Percentiles rank a stretch among this genome's conserved stretches.
phyloP scores from a whole-genome alignment of 2,797 vertebrate species.

The Amblyopsis hoosieri region DNA sequence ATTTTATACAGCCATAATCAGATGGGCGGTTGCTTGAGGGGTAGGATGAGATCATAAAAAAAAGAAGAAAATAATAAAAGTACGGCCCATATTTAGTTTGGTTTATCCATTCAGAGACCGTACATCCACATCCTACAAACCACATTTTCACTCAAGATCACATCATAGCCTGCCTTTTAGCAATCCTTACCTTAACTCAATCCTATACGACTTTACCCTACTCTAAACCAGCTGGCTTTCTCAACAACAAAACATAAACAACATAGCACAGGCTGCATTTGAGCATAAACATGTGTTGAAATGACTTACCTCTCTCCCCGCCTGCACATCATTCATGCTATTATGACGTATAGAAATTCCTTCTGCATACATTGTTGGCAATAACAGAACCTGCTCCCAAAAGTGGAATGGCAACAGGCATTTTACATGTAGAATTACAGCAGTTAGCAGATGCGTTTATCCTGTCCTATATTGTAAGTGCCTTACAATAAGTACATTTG shows the following conservation, averaged over 20 bases:
- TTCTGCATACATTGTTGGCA: too few species aligned
- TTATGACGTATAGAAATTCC: conserved; percentile 19
- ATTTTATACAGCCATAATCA: too few species aligned
- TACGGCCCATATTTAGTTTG: too few species aligned
- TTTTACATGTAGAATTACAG: too few species aligned
- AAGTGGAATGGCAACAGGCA: too few species aligned
- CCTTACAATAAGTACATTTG: too few species aligned
- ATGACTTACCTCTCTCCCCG: conserved; percentile 34
- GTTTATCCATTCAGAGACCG: conserved; percentile 2
- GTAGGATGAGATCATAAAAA: too few species aligned
- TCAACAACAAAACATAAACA: conserved; percentile 57
- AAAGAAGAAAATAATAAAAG: too few species aligned
- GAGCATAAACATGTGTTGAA: conserved; percentile 48
- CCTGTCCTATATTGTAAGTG: too few species aligned
- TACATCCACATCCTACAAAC: conserved; percentile 23
- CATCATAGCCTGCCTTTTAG: conserved; percentile 31
- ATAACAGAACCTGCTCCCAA: background rate
- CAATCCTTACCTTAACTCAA: conserved; percentile 28
- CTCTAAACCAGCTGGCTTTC: conserved; percentile 50
- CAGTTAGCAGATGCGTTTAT: too few species aligned
- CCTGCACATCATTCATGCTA: conserved; percentile 10
- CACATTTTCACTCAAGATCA: conserved; percentile 16
- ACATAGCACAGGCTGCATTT: conserved; percentile 35
- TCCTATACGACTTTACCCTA: conserved; percentile 38
- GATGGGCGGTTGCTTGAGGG: too few species aligned